Conservation (phyloP, 2,797 vertebrate genomes). For the Phoxinus dragarum region DNA sequence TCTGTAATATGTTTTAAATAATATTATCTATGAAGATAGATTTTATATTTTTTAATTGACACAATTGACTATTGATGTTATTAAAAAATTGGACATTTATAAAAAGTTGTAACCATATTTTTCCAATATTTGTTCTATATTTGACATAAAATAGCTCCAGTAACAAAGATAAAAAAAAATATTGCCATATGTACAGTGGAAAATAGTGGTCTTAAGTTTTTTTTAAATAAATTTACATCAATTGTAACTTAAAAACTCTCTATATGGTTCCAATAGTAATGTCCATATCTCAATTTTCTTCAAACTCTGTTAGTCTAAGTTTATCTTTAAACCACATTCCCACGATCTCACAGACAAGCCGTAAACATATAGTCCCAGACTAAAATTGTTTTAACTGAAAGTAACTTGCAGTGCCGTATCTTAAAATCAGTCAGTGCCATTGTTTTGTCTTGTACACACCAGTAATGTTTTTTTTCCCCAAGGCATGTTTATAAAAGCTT, state of each 20-base stretch:
- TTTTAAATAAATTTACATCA: background rate
- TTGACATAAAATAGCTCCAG: background rate
- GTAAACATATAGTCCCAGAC: too few relatives aligned
- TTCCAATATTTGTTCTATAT: background rate
- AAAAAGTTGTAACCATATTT: background rate
- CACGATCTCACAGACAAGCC: background rate
- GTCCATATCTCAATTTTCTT: background rate
- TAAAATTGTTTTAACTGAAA: too few relatives aligned
- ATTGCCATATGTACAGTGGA: background rate
- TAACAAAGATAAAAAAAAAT: background rate
- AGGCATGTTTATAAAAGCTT: too few relatives aligned
- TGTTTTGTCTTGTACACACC: too few relatives aligned
- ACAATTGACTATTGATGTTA: background rate
- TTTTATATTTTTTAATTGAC: background rate
- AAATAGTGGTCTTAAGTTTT: background rate
- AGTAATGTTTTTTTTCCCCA: too few relatives aligned
- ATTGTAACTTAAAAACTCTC: background rate
- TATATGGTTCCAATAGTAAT: background rate
- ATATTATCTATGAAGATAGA: background rate
- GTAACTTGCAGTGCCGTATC: too few relatives aligned
- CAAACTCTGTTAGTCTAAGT: background rate
- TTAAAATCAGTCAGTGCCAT: too few relatives aligned
- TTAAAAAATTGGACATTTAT: background rate
- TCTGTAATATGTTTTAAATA: background rate
- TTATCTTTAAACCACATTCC: background rate